phyloP scores from a whole-genome alignment of 2,797 vertebrate genomes.

The Galaxias olidus region DNA sequence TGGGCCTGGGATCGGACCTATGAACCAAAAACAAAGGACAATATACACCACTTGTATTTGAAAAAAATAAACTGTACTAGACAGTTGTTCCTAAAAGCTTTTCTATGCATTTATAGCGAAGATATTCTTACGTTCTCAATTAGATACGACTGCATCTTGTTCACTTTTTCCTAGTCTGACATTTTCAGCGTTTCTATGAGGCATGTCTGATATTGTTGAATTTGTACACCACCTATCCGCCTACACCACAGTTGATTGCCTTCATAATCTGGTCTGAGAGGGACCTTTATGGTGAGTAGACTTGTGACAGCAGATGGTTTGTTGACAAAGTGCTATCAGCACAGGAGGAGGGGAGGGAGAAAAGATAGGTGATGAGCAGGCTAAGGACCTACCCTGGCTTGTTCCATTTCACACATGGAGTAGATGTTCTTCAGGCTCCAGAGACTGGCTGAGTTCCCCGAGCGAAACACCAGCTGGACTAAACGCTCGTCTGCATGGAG shows the following conservation, averaged over 20 bases:
- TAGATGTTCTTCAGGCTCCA: conserved; percentile 96
- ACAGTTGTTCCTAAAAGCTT: background rate
- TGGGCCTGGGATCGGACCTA: conserved; percentile 89
- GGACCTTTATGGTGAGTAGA: background rate
- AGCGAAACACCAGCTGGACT: conserved; percentile 96
- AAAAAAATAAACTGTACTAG: background rate
- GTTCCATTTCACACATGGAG: conserved; percentile 96
- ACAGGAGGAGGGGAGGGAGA: background rate
- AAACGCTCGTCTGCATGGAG: conserved; percentile 73
- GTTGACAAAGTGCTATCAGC: background rate
- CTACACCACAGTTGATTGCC: background rate
- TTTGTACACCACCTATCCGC: background rate
- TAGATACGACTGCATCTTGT: background rate
- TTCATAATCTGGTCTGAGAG: background rate
- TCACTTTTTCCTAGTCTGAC: background rate
- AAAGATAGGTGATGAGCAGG: conserved; percentile 19
- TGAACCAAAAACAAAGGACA: conserved; percentile 43
- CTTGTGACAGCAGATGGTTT: background rate
- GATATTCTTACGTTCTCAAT: background rate
- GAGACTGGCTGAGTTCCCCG: conserved; percentile 93
- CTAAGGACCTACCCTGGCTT: conserved; percentile 83
- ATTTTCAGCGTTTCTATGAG: background rate
- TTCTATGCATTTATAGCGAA: background rate
- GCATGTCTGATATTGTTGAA: background rate
- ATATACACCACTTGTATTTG: too few relatives aligned